Base-by-base conservation (phyloP, 2,888 invertebrate genomes). In the Melanophora roralis region DNA sequence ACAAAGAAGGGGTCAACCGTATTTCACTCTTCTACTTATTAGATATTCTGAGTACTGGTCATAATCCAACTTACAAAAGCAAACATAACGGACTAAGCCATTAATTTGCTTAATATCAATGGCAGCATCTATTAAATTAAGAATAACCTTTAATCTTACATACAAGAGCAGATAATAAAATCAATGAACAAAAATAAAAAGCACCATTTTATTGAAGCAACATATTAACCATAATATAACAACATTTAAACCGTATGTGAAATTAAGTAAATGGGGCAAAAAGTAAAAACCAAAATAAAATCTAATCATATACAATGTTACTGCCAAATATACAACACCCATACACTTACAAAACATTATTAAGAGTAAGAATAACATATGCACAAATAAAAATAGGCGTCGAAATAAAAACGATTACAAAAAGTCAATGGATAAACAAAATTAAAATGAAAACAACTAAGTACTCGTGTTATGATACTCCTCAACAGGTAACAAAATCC, bases 401-500 rank as follows among this genome's bases (percentile, higher is more conserved):
- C 32, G 32, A 27, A 32, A 67, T 43, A 60, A 60, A 51, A 40
- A 59, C 34, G 49, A 49, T 6, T 3, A 27, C 27, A 27, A 27
- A 27, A 27, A 6, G 6, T 5, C 23, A 40, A 51, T 38, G 23
- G 27, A n/a, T 27, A 12, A 38, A 57, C 34, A 67, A 60, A 23
- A 21, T 16, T 12, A 6, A 38, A 59, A 38, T 6, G 8, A 55
- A 47, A 38, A 68, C n/a, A 53, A 60, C 43, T 53, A 40, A 47
- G 19, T 53, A 38, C 32, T 43, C 65, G 60, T 59, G 27, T 53
- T 49, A 53, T 49, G 59, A 16, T 60, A 43, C 21, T 53, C 38
- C 59, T 65, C 65, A 71, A 77, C 71, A 77, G 72, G 71, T 77
- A 45, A 77, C 43, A 71, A 59, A 64, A 71, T 72, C 59, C 65